Evolutionary conservation across 2,888 invertebrate genomes (phyloP).

Genomic region (Odontomyia ornata): DNA sequence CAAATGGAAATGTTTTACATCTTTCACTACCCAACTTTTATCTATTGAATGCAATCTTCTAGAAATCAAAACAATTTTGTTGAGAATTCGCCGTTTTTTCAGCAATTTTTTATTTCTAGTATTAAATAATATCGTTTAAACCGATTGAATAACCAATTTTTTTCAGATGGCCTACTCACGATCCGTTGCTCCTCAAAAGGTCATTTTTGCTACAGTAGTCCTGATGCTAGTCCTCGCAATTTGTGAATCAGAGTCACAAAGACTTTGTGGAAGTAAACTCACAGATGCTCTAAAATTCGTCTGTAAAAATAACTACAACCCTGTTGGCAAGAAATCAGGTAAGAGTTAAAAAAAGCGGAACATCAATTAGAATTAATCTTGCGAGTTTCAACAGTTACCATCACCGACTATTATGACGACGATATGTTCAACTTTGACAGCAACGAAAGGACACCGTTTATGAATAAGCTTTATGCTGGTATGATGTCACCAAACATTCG

Average conservation of each 20-base stretch:
- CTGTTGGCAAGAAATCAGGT: constrained; percentile 18
- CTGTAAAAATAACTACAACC: constrained; percentile 12
- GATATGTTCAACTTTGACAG: background rate
- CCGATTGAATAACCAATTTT: background rate
- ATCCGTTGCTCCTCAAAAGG: background rate
- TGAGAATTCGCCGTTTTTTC: too few species aligned
- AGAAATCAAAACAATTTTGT: too few species aligned
- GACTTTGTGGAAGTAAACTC: constrained; percentile 16
- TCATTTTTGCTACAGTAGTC: background rate
- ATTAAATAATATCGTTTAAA: too few species aligned
- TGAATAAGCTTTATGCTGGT: constrained; percentile 14
- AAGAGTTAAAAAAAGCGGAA: background rate
- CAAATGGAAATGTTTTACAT: too few species aligned
- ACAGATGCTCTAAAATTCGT: constrained; percentile 14
- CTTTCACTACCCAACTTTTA: too few species aligned
- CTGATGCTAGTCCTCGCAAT: background rate
- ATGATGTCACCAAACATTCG: constrained; percentile 21
- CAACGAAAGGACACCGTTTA: background rate
- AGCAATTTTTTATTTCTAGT: too few species aligned
- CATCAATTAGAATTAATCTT: too few species aligned
- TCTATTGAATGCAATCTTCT: too few species aligned
- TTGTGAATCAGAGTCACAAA: constrained; percentile 10
- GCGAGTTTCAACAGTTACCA: background rate
- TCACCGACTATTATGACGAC: constrained; percentile 35
- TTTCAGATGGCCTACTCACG: constrained; percentile 19